These are phyloP conservation scores for Eucriotettix oculatus DNA, from an alignment of 2,888 invertebrate species.

Conservation along the genomic window DNA sequence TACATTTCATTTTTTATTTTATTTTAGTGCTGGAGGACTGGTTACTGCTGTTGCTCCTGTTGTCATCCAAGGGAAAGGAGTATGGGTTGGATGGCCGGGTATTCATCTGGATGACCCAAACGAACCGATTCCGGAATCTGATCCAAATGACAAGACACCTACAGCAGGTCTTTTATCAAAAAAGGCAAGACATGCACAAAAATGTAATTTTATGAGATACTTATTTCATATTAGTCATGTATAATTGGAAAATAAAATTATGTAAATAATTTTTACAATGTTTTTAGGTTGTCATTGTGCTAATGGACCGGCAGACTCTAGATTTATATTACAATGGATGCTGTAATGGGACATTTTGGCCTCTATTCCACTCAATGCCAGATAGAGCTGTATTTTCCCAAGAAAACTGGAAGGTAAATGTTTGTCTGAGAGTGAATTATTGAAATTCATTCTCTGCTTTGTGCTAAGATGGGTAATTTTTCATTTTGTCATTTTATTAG, in stretches of 20 bases:
- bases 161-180: conserved; percentile 70
- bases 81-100: conserved; percentile 89
- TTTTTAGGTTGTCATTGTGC: conserved; percentile 61
- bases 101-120: conserved; percentile 60
- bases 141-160: conserved; percentile 70
- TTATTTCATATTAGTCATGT: neutral
- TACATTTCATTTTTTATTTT: neutral
- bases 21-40: conserved; percentile 66
- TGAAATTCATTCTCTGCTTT: no score
- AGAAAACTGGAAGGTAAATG: conserved; percentile 49
- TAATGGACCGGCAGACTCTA: conserved; percentile 56
- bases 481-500: no score
- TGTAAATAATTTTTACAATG: conserved; percentile 2
- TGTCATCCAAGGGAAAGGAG: conserved; percentile 64
- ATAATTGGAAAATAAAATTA: neutral
- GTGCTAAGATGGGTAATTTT: no score
- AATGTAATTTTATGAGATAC: neutral
- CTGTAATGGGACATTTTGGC: conserved; percentile 86
- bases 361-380: conserved; percentile 83
- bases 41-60: conserved; percentile 85
- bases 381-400: conserved; percentile 68
- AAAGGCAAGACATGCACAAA: conserved; percentile 38
- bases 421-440: neutral
- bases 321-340: conserved; percentile 85
- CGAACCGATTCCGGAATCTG: conserved; percentile 71